Evolutionary conservation across 2,888 invertebrate species (phyloP), one percentile per base, ranked within the genome.

Genomic region (Ichneumoninae sp.): DNA sequence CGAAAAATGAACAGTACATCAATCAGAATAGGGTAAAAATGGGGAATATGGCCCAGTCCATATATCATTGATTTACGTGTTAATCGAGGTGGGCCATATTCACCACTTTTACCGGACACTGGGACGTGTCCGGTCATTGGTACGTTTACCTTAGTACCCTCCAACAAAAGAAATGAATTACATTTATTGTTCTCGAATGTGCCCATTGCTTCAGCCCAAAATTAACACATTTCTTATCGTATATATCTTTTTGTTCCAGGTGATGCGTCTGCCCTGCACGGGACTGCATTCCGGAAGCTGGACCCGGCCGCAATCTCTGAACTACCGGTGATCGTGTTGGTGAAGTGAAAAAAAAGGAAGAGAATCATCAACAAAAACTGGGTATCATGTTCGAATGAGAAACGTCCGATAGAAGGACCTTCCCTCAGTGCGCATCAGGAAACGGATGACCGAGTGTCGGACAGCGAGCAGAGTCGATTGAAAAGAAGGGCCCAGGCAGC

Each of bases 181-280:
- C 5, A 40, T 1, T 40, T 40, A 40, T 40, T 40, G 10, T 2
- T 8, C 8, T 40, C 40, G 5, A 40, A 40, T 40, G 1, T 10
- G 7, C 10, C 40, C 47, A 66, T 44, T 66, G 68, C 16, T 40
- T 40, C 40, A 54, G 8, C 40, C 54, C 13, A 33, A 71, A 10
- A 54, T 62, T 44, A 54, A 60, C 19, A 40, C 40, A 8, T 44
- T 65, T 60, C 4, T 74, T 26, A 65, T 65, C 30, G 50, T 71
- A 84, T 40, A 10, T 40, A 10, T 83, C 70, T 90, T 90, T 90
- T 90, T 4, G 70, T 91, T 91, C 5, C 90, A 91, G 91, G 91
- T 91, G 87, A 91, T 91, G 90, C 87, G 86, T 88, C 87, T 78
- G 71, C 71, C 81, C 74, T 16, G 47, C 84, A 82, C 71, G 72